Conservation (phyloP, 2,797 vertebrate species). For the Falco novaeseelandiae region DNA sequence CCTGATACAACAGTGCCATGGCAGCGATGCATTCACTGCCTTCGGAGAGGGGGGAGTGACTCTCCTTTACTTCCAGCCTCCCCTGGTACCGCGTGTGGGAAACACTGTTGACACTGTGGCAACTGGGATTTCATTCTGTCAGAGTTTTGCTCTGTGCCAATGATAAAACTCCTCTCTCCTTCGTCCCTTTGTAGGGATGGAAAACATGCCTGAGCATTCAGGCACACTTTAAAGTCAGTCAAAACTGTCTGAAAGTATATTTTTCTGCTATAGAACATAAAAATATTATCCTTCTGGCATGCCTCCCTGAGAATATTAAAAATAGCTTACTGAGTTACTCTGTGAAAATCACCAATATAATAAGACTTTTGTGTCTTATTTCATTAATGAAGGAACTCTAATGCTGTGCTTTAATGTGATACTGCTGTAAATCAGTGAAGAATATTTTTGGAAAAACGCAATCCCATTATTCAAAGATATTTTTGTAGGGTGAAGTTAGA, state of each 20-base stretch:
- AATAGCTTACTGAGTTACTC: slow-evolving; percentile 65
- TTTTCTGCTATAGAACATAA: slow-evolving; percentile 53
- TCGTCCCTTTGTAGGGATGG: slow-evolving; percentile 3
- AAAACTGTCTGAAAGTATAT: slow-evolving; percentile 48
- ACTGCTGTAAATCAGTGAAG: slow-evolving; percentile 58
- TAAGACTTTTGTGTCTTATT: slow-evolving; percentile 52
- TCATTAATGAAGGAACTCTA: slow-evolving; percentile 53
- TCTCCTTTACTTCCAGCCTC: background rate
- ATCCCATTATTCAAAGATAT: slow-evolving; percentile 48
- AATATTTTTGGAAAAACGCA: slow-evolving; percentile 46
- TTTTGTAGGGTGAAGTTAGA: slow-evolving; percentile 55
- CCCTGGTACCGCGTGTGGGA: accelerated
- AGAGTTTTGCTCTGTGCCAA: background rate
- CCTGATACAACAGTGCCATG: accelerated
- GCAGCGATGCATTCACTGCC: accelerated
- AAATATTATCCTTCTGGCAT: slow-evolving; percentile 66
- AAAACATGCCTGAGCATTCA: slow-evolving; percentile 36
- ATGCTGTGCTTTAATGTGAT: slow-evolving; percentile 30
- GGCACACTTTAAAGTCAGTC: slow-evolving; percentile 48
- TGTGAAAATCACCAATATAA: slow-evolving; percentile 51
- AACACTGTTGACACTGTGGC: background rate
- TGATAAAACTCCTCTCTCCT: slow-evolving; percentile 4
- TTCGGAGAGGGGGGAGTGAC: background rate
- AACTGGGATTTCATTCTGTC: background rate
- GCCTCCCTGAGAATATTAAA: slow-evolving; percentile 59